A percentile compares a stretch with the other conserved stretches of the same genome.
phyloP scores from a whole-genome alignment of 2,888 invertebrate species.

The Sisyra terminalis region DNA sequence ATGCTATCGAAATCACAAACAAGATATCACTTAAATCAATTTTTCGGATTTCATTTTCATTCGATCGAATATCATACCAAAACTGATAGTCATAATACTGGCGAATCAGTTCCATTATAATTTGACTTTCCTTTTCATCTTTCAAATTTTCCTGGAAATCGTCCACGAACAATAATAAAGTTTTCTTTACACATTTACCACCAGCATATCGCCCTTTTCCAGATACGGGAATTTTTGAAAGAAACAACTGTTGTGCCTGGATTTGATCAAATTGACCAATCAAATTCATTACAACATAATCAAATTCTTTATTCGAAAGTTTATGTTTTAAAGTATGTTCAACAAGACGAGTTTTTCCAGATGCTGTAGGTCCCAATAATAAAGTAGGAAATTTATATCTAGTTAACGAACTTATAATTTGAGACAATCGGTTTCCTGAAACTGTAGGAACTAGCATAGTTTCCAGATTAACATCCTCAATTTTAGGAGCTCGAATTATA shows the following conservation, averaged over 20 bases:
- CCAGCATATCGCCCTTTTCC: conserved; percentile 64
- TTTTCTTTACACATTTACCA: conserved; percentile 41
- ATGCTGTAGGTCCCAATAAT: conserved; percentile 70
- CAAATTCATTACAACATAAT: conserved; percentile 67
- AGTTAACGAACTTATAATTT: conserved; percentile 60
- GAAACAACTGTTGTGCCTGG: conserved; percentile 62
- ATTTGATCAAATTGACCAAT: conserved; percentile 69
- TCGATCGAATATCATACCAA: conserved; percentile 52
- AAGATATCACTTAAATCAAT: conserved; percentile 59
- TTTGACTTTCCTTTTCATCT: conserved; percentile 71
- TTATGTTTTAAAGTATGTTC: conserved; percentile 54
- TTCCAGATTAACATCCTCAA: conserved; percentile 45
- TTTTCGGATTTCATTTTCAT: conserved; percentile 58
- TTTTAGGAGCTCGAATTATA: conserved; percentile 41
- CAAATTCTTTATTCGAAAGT: conserved; percentile 47
- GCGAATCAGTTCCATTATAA: conserved; percentile 67
- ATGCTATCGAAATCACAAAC: conserved; percentile 74
- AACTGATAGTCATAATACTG: conserved; percentile 72
- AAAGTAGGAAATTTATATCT: conserved; percentile 47
- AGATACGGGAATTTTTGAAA: conserved; percentile 51
- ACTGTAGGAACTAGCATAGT: conserved; percentile 69
- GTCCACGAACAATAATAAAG: conserved; percentile 63
- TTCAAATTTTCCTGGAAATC: conserved; percentile 79
- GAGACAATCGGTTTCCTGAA: conserved; percentile 67
- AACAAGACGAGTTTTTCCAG: conserved; percentile 71